Base-by-base conservation (phyloP, 2,797 vertebrate species). In the Spea hammondii region DNA sequence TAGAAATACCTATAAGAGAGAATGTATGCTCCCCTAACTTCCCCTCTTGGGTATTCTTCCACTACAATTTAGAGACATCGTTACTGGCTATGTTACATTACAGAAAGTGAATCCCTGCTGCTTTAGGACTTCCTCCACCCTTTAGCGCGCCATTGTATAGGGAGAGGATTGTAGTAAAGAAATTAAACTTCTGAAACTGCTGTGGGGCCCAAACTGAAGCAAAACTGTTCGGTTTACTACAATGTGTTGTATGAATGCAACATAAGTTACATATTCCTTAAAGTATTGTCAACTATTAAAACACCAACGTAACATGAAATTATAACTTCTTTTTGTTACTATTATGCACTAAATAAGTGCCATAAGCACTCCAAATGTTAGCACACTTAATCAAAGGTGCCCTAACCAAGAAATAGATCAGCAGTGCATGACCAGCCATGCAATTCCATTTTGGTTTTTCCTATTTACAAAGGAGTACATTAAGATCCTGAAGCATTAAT, bases 401-500 rank as follows among this genome's bases (percentile, higher is more conserved):
- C 46, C 70, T 70, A 54, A 65, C 14, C 44, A 14, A 77, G 65
- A 44, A 69, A 72, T 62, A 49, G 69, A 71, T 53, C 59, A 46
- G 48, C n/a, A 45, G 60, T 69, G 65, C 71, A 59, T 69, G 54
- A 17, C 69, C 54, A 70, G 46, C 69, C 54, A 74, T 55, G 53
- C 6, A 46, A 64, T 47, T 70, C 65, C 55, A 73, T 54, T 65
- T 48, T 45, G 49, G 67, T 70, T 8, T 77, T 81, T 67, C 70
- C 69, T 55, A 64, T 66, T 80, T 14, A 53, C 65, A 69, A 74
- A 14, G 67, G 53, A 70, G 70, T 72, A 66, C 62, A 70, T 50
- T 64, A 77, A 82, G 76, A 78, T 78, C 57, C 76, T 14, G 67
- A 70, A 73, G 47, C 13, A 68, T 59, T 65, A 46, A 76, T 60